Evolutionary conservation across 2,113 vertebrate species (phyloP), one percentile per base, ranked within the genome.

Genomic region (Gopherus flavomarginatus): DNA sequence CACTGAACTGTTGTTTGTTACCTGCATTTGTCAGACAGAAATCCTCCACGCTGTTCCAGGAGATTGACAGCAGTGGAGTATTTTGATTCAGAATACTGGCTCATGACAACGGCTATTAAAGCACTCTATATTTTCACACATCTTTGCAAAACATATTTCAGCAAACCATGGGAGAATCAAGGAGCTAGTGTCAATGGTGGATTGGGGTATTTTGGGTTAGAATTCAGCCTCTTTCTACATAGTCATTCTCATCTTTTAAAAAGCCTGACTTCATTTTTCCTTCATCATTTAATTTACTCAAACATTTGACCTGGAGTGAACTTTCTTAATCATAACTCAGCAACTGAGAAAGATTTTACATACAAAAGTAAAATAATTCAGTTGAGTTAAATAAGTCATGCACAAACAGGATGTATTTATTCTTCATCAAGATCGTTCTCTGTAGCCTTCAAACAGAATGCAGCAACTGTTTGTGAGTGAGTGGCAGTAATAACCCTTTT

Each of bases 271-370:
- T 47, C 27, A 47, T 38, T 83, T n/a, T 77, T 81, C 59, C 52
- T 78, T 82, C 35, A 1, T 80, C 59, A 31, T 94, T 94, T 96
- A 81, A 69, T 90, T 87, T 90, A 81, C 59, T 93, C 84, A 83
- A 59, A 27, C 26, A 52, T 53, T 44, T 24, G 54, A 86, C 86
- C 62, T 22, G 31, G 53, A 80, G n/a, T 94, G 24, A 38, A 52
- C 47, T 53, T 19, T 14, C 16, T 11, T 31, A 42, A 35, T 47
- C 59, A n/a, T 17, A 82, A 54, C 29, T 47, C 27, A 86, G 57
- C 59, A n/a, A 75, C 14, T 3, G 82, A 78, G 62, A 88, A 52
- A 49, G 16, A 4, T 17, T 92, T 85, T 81, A 50, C 16, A 27
- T 54, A 94, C 42, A 88, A 82, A 94, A 83, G 59, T 80, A 81